These are phyloP conservation scores for Neuroterus valhalla DNA, from an alignment of 1,140 invertebrate genomes.

Conservation along the genomic window DNA sequence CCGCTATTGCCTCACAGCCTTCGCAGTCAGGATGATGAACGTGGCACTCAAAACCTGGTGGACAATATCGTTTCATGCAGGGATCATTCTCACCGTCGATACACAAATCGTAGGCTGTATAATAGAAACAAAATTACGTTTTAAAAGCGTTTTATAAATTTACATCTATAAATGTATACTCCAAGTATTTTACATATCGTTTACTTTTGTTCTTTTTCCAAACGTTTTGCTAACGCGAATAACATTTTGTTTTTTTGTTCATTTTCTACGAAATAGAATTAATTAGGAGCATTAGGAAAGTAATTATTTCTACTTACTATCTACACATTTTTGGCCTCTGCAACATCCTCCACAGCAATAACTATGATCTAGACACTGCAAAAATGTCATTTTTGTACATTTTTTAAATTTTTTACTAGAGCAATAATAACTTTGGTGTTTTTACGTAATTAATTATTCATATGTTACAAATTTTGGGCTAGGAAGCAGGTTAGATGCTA, in stretches of 20 bases:
- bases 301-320: constrained; percentile 57
- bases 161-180: too few species aligned
- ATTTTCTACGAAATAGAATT: neutral
- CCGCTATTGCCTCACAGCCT: neutral
- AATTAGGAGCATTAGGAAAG: neutral
- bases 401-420: too few species aligned
- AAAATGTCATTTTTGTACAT: neutral
- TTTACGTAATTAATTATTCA: too few species aligned
- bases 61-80: neutral
- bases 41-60: neutral
- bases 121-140: neutral
- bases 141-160: too few species aligned
- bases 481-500: too few species aligned
- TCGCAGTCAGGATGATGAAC: neutral
- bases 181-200: too few species aligned
- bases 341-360: constrained; percentile 72
- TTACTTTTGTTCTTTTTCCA: too few species aligned
- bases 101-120: constrained; percentile 1
- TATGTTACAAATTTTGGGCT: too few species aligned
- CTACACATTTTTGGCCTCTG: constrained; percentile 61
- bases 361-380: constrained; percentile 64
- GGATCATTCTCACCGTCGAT: constrained; percentile 14
- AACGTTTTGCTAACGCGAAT: too few species aligned
- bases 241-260: neutral
- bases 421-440: too few species aligned